These are phyloP conservation scores for Picathartes gymnocephalus DNA, from an alignment of 2,113 vertebrate genomes.

Conservation along the genomic window DNA sequence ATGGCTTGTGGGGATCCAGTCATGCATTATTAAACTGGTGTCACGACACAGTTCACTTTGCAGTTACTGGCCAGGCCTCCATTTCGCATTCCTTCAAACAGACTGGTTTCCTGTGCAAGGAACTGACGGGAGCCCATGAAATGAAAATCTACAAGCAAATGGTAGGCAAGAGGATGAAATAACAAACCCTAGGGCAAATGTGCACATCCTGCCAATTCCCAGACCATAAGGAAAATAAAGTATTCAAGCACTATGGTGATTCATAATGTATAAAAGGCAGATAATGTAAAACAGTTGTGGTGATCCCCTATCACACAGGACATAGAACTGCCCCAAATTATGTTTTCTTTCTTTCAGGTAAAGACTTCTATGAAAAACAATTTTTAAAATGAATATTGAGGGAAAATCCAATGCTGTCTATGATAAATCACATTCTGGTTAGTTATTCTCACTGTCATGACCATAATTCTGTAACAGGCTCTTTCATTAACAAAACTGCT, in stretches of 20 bases:
- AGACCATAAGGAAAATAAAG: not conserved
- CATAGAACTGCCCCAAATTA: not conserved
- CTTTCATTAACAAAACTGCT: not conserved
- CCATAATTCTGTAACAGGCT: not conserved
- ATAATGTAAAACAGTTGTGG: not conserved
- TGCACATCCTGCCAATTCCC: not conserved
- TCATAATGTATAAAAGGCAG: not conserved
- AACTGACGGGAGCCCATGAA: not conserved
- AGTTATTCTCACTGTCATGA: not conserved
- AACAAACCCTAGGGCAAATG: conserved; percentile 25
- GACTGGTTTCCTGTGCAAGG: not conserved
- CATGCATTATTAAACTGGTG: conserved; percentile 20
- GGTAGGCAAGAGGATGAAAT: not conserved
- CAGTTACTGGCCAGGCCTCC: conserved; percentile 16
- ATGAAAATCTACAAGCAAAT: not conserved
- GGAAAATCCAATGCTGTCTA: not conserved
- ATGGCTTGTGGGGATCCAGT: not conserved
- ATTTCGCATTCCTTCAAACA: conserved; percentile 1
- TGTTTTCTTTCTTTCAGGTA: not conserved
- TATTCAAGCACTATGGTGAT: not conserved
- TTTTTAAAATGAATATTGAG: not conserved
- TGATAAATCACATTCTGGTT: not conserved
- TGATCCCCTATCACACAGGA: not conserved
- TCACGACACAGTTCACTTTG: not conserved
- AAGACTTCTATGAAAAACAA: not conserved